Evolutionary conservation across 2,797 vertebrate genomes (phyloP), one percentile per base, ranked within the genome.

Genomic region (Chloroceryle inda): DNA sequence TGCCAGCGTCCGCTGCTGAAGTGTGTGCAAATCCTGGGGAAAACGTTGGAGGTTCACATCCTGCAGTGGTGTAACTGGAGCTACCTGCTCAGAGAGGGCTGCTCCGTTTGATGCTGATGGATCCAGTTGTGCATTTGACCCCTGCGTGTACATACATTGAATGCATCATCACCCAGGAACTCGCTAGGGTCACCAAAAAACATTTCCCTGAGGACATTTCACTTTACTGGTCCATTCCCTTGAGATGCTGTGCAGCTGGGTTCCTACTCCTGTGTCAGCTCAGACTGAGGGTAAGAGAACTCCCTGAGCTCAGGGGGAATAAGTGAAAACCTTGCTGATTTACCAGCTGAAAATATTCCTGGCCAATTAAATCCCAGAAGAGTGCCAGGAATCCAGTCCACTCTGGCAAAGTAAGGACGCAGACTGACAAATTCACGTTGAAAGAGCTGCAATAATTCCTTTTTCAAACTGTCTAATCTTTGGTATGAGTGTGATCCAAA

Each of bases 211-310:
- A 4, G 82, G 92, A 23, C 9, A 7, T 74, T 27, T 74, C 59
- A 24, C 59, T 72, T n/a, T 20, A 29, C 61, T 62, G 78, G 19
- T 23, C 69, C 4, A 0, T 81, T 85, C 64, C 85, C 91, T 67
- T 5, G 89, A 74, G 92, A 47, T 33, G 58, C 40, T 35, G 68
- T 72, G 94, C 94, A 90, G 93, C 78, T 95, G 93, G 47, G 76
- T 24, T 83, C 85, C 94, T 73, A 6, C 50, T 85, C 78, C 89
- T 72, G 64, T 62, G 67, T 76, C 85, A 82, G 82, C 81, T 88
- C 20, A 49, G 87, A 7, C 59, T 37, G 53, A 92, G 42, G 49
- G 61, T 62, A 61, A 7, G 55, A 31, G 11, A 81, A 29, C 38
- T 66, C 50, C 44, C 58, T 40, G 59, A 74, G 45, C 85, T 83